Evolutionary conservation across 1,140 invertebrate genomes (phyloP).

Genomic region (Pseudomyrmex concolor): DNA sequence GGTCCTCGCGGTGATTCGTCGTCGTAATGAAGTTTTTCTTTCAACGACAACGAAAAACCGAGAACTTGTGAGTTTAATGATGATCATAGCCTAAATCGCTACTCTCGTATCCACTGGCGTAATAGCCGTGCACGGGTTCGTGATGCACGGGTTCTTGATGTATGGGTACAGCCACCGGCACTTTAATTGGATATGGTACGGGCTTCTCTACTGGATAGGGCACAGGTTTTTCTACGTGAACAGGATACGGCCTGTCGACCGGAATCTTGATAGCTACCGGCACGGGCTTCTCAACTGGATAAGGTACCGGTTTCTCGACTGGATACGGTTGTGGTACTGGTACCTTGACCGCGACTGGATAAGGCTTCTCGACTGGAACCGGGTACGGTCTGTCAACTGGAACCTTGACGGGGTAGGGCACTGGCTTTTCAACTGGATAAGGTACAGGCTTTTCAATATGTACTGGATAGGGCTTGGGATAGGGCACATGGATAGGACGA

Average conservation of each 20-base stretch:
- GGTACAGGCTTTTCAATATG: slow-evolving; percentile 89
- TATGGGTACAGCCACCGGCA: slow-evolving; percentile 86
- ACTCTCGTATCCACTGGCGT: slow-evolving; percentile 82
- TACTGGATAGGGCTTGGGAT: slow-evolving; percentile 86
- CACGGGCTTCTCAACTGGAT: slow-evolving; percentile 88
- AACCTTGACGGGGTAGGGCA: slow-evolving; percentile 87
- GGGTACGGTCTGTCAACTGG: slow-evolving; percentile 87
- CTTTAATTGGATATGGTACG: slow-evolving; percentile 88
- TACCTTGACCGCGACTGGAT: slow-evolving; percentile 87
- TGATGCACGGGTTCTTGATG: slow-evolving; percentile 79
- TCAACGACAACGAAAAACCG: slow-evolving; percentile 21
- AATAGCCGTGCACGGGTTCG: slow-evolving; percentile 79
- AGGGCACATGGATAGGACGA: slow-evolving; percentile 86
- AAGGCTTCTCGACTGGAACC: slow-evolving; percentile 89
- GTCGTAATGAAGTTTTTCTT: not conserved
- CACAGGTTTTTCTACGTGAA: slow-evolving; percentile 85
- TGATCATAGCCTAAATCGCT: slow-evolving; percentile 70
- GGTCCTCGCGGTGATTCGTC: slow-evolving; percentile 17
- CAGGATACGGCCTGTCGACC: slow-evolving; percentile 86
- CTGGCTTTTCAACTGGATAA: slow-evolving; percentile 87
- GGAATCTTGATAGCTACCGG: slow-evolving; percentile 83
- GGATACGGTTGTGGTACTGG: slow-evolving; percentile 83
- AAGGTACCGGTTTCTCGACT: slow-evolving; percentile 83
- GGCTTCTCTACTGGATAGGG: slow-evolving; percentile 89
- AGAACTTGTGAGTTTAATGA: slow-evolving; percentile 42